Percentiles rank a stretch among this genome's conserved stretches.
Conservation (phyloP, 2,888 invertebrate genomes). For the Hydriomena furcata region DNA sequence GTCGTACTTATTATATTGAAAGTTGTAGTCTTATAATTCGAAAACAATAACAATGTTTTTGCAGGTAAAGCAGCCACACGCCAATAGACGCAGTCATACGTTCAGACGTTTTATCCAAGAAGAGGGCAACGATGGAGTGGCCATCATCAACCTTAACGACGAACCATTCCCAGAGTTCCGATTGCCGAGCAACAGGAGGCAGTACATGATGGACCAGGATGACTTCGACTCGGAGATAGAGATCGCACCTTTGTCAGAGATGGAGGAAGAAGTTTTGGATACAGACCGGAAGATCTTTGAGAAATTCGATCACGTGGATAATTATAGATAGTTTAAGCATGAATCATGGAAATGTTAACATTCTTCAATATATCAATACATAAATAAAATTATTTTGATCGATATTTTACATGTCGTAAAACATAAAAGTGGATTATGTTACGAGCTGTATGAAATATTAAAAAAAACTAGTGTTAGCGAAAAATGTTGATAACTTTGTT, state of each 20-base stretch:
- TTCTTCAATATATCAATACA: not conserved
- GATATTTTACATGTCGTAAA: conserved; percentile 8
- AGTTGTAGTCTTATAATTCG: too few relatives aligned
- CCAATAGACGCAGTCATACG: conserved; percentile 24
- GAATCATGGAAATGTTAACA: not conserved
- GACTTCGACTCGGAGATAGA: conserved; percentile 6
- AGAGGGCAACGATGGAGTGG: conserved; percentile 45
- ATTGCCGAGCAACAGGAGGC: conserved; percentile 53
- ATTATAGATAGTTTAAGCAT: not conserved
- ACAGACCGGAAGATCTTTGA: not conserved
- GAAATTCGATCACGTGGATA: not conserved
- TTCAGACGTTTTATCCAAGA: conserved; percentile 50
- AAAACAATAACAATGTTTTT: not conserved
- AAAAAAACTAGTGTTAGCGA: not conserved
- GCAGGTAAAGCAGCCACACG: conserved; percentile 13
- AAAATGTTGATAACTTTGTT: conserved; percentile 11
- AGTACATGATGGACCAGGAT: conserved; percentile 51
- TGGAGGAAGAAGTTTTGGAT: not conserved
- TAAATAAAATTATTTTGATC: not conserved
- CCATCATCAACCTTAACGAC: conserved; percentile 49
- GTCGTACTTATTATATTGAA: too few relatives aligned
- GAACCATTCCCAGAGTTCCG: conserved; percentile 56
- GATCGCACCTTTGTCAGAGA: conserved; percentile 7
- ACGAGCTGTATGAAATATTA: conserved; percentile 9
- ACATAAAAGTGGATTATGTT: conserved; percentile 4